phyloP scores from a whole-genome alignment of 1,140 invertebrate species.

The Chironomus tepperi region DNA sequence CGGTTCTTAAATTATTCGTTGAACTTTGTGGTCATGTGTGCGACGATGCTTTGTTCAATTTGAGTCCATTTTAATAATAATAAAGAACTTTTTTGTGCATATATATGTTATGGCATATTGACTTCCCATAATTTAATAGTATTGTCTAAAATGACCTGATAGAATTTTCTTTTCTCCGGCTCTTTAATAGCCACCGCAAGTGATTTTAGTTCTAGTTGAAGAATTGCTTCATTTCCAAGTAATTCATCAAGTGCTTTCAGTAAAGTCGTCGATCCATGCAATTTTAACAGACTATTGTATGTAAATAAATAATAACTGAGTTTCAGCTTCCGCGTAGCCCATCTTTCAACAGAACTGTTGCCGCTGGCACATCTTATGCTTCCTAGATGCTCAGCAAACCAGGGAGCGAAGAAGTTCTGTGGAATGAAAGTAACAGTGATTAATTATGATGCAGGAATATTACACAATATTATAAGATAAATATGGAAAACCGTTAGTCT shows the following conservation, averaged over 20 bases:
- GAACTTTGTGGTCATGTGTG: no score
- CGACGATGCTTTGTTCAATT: no score
- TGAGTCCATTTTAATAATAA: background rate
- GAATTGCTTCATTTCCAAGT: slow-evolving; percentile 70
- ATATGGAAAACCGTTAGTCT: no score
- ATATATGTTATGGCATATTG: slow-evolving; percentile 62
- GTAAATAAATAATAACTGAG: slow-evolving; percentile 73
- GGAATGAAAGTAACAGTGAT: background rate
- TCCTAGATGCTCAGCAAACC: slow-evolving; percentile 73
- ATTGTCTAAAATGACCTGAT: slow-evolving; percentile 77
- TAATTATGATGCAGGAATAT: no score
- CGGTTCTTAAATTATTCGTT: no score
- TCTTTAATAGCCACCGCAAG: slow-evolving; percentile 67
- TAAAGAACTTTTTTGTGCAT: background rate
- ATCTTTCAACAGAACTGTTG: slow-evolving; percentile 66
- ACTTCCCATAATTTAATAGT: slow-evolving; percentile 80
- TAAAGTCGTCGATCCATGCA: slow-evolving; percentile 63
- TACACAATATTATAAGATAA: no score
- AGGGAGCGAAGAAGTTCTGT: slow-evolving; percentile 67
- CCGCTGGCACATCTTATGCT: slow-evolving; percentile 62
- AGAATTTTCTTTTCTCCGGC: slow-evolving; percentile 61
- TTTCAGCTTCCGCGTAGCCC: slow-evolving; percentile 61
- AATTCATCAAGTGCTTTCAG: slow-evolving; percentile 60
- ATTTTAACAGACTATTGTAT: slow-evolving; percentile 67
- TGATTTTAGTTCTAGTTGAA: slow-evolving; percentile 69